Base-by-base conservation (phyloP, 2,888 invertebrate species). In the Cynaeus angustus region DNA sequence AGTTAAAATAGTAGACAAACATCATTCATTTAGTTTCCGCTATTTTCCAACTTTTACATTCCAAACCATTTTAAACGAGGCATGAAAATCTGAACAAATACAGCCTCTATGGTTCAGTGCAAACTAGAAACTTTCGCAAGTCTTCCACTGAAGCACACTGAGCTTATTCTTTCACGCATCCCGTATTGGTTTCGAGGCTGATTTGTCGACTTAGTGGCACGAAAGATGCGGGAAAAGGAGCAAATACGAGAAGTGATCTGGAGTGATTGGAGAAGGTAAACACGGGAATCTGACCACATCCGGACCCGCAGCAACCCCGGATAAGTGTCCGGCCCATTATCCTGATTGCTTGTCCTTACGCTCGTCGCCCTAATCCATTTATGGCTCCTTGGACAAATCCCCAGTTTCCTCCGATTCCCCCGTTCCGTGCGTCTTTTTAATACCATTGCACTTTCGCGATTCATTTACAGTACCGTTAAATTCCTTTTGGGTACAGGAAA, bases 261-360 rank as follows among this genome's bases (percentile, higher is more conserved):
- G 73, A 76, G 75, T 77, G 79, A 80, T 81, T 78, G 81, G 76
- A 71, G 74, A 78, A 81, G 77, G 80, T 79, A 81, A 81, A 81
- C 79, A 81, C 75, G 68, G 72, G 69, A 70, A 66, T 70, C 75
- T 78, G 80, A 80, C 78, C 81, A 76, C 79, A 77, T 78, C 79
- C 80, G 77, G 77, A 74, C 77, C 76, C 75, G 73, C 73, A 75
- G 71, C 73, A 78, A 79, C 78, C 80, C 78, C 73, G 80, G 82
- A 83, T 83, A 84, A 85, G 85, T 85, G 85, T 84, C 82, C 82
- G 82, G 82, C 78, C 85, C 83, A 85, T 85, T 85, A 85, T 85
- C 83, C 83, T 84, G 83, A 85, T 85, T 85, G 85, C 84, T 83
- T 79, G 80, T 80, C 83, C 83, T 83, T 82, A 81, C 79, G 77